Percentiles rank a stretch among this genome's conserved stretches.
phyloP scores from a whole-genome alignment of 2,113 vertebrate genomes.

The Calypte anna region DNA sequence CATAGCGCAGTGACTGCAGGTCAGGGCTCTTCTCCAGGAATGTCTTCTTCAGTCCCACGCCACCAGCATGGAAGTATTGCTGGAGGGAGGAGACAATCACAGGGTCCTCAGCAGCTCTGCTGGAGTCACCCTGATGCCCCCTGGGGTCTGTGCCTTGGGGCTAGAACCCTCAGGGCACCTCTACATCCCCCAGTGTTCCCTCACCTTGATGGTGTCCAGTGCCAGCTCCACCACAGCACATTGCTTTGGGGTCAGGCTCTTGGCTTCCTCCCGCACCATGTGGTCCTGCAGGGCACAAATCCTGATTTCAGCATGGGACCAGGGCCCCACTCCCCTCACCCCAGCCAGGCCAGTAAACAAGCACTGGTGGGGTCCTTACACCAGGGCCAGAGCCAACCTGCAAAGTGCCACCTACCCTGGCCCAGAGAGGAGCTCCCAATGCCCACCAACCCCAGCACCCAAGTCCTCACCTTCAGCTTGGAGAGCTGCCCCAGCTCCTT shows the following conservation, averaged over 20 bases:
- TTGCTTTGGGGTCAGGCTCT: slow-evolving; percentile 94
- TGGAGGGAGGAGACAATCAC: not conserved
- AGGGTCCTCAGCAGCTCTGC: not conserved
- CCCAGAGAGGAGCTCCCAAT: not conserved
- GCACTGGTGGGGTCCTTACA: not conserved
- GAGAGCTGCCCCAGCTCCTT: slow-evolving; percentile 98
- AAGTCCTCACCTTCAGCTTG: slow-evolving; percentile 88
- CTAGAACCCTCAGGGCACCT: not conserved
- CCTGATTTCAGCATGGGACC: not conserved
- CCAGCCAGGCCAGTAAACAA: not conserved
- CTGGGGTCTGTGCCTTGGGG: rapidly evolving
- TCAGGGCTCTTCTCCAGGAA: slow-evolving; percentile 98
- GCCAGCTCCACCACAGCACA: slow-evolving; percentile 96
- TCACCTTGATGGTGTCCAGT: slow-evolving; percentile 97
- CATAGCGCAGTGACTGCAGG: slow-evolving; percentile 93
- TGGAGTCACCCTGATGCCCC: not conserved
- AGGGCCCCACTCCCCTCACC: rapidly evolving
- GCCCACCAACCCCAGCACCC: not conserved
- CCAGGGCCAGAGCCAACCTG: not conserved
- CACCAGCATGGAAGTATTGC: slow-evolving; percentile 99
- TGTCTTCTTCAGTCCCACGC: slow-evolving; percentile 96
- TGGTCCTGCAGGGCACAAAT: slow-evolving; percentile 84
- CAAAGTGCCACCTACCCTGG: not conserved
- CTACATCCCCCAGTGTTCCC: rapidly evolving
- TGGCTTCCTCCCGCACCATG: slow-evolving; percentile 97